Base-by-base conservation (phyloP, 2,888 invertebrate genomes). In the Leucophenga maculata region DNA sequence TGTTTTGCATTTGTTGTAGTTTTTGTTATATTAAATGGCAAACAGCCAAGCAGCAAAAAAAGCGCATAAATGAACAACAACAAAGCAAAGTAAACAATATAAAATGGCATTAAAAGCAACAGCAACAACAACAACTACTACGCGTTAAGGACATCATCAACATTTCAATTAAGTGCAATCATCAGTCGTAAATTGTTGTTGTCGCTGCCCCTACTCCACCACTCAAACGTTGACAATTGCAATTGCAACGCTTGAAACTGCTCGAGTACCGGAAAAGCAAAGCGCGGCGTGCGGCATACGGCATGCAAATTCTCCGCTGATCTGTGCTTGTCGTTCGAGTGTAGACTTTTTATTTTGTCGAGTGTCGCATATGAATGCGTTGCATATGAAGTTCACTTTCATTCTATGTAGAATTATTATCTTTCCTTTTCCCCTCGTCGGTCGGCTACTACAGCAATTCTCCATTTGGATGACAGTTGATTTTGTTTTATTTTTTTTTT, bases 91-190 rank as follows among this genome's bases (percentile, higher is more conserved):
- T 68, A 22, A 32, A 20, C 62, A 64, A 64, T 48, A n/a, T 32
- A 66, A n/a, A 66, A 52, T 62, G 60, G 59, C 57, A 67, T 32
- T 44, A 55, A 70, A 50, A 48, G 60, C 77, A 75, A 74, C 71
- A 55, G 50, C 20, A 62, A 66, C 68, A 71, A 68, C 62, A 69
- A 20, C 32, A 65, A 66, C 57, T 71, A 26, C 69, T 68, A 55
- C 72, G 75, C 76, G 77, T 77, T 86, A 85, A 84, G 84, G 86
- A 86, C 86, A 86, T 85, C 77, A 85, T 79, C 79, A 80, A 78
- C 84, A 79, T 76, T 85, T 83, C 86, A 84, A 84, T 84, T 82
- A 78, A 72, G 75, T 77, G 75, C 75, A 85, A 85, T 84, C 79
- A 83, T 75, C 75, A 70, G 52, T 22, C 22, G 46, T 48, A 6